Evolutionary conservation across 2,888 invertebrate genomes (phyloP).

Genomic region (Hypercompe scribonia): DNA sequence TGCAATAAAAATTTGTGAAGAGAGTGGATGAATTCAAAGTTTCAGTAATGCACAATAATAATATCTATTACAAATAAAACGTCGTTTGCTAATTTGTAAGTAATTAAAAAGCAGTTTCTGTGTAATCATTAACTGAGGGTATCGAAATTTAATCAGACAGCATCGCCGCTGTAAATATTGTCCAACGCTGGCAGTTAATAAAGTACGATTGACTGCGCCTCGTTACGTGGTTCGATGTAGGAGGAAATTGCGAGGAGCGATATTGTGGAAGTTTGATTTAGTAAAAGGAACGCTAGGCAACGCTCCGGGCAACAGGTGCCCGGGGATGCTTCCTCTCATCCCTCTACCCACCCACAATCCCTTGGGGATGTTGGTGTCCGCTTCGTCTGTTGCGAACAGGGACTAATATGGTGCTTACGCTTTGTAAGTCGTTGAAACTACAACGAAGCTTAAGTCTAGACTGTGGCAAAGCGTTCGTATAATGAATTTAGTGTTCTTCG

Average conservation of each 20-base stretch:
- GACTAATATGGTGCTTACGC: constrained; percentile 63
- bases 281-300: constrained; percentile 54
- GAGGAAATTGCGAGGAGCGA: constrained; percentile 30
- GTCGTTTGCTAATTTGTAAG: constrained; percentile 53
- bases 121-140: constrained; percentile 36
- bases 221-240: constrained; percentile 36
- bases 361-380: constrained; percentile 43
- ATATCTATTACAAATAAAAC: constrained; percentile 28
- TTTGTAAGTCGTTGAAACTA: constrained; percentile 56
- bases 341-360: constrained; percentile 17
- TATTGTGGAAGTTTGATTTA: constrained; percentile 50
- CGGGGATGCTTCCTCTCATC: constrained; percentile 33
- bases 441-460: constrained; percentile 52
- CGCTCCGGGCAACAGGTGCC: constrained; percentile 69
- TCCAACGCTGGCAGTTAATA: constrained; percentile 36
- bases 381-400: constrained; percentile 51
- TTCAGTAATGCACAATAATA: constrained; percentile 30
- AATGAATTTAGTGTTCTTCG: constrained; percentile 40
- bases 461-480: constrained; percentile 39
- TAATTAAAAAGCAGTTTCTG: constrained; percentile 51
- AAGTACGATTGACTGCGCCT: constrained; percentile 13
- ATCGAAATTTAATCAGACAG: neutral
- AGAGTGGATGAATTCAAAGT: constrained; percentile 17
- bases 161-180: constrained; percentile 5
- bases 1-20: neutral